phyloP scores from a whole-genome alignment of 2,888 invertebrate genomes.

The Acleris laterana region DNA sequence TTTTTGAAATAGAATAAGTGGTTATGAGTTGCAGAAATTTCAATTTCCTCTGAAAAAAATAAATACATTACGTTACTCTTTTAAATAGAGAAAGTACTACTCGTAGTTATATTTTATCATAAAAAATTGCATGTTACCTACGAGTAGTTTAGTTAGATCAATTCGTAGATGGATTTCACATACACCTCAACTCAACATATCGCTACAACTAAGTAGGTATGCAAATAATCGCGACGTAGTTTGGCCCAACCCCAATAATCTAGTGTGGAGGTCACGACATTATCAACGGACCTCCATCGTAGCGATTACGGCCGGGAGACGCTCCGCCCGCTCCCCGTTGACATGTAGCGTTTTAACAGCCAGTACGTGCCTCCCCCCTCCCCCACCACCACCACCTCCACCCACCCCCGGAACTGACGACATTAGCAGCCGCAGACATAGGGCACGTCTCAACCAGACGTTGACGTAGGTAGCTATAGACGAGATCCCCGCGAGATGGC shows the following conservation, averaged over 20 bases:
- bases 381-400: constrained; percentile 52
- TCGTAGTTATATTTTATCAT: background rate
- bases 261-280: constrained; percentile 71
- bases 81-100: too few species aligned
- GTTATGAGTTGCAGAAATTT: too few species aligned
- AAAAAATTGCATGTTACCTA: background rate
- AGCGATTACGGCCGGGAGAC: constrained; percentile 65
- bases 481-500: constrained; percentile 39
- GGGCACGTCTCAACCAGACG: constrained; percentile 75
- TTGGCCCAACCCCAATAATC: constrained; percentile 44
- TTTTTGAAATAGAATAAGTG: background rate
- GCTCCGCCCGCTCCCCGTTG: constrained; percentile 67
- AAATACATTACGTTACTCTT: too few species aligned
- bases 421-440: constrained; percentile 83
- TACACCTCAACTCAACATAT: constrained; percentile 10
- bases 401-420: constrained; percentile 70
- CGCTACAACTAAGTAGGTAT: constrained; percentile 22
- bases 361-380: constrained; percentile 70
- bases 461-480: constrained; percentile 66
- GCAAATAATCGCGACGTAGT: constrained; percentile 49
- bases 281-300: constrained; percentile 71
- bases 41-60: too few species aligned
- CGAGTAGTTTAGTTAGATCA: background rate
- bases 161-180: constrained; percentile 2
- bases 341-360: constrained; percentile 83